A percentile compares a stretch with the other conserved stretches of the same genome.
phyloP scores from a whole-genome alignment of 2,797 vertebrate genomes.

The Sebastes oblongus region DNA sequence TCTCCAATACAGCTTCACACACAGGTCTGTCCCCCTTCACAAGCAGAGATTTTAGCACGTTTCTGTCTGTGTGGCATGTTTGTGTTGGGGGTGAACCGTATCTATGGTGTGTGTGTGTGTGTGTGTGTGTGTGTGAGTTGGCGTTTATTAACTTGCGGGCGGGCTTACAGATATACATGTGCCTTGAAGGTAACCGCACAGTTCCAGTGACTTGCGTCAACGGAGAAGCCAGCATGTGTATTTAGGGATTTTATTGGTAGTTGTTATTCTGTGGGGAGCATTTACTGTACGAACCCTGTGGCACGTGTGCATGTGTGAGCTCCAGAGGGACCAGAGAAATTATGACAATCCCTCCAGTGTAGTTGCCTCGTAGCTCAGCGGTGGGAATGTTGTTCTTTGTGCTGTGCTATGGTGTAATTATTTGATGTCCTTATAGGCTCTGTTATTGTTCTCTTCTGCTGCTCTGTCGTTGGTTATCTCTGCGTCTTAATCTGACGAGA shows the following conservation, averaged over 20 bases:
- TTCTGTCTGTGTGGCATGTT: conserved; percentile 86
- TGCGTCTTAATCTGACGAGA: conserved; percentile 39
- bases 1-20: conserved; percentile 95
- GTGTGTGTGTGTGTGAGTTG: conserved; percentile 48
- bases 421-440: conserved; percentile 22
- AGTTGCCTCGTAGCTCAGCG: conserved; percentile 56
- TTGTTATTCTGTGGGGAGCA: conserved; percentile 70
- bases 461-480: conserved; percentile 22
- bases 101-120: conserved; percentile 60
- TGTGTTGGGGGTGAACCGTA: conserved; percentile 77
- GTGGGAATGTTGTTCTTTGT: conserved; percentile 70
- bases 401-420: conserved; percentile 53
- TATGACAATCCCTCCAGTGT: conserved; percentile 48
- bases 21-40: conserved; percentile 94
- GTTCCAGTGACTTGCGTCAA: conserved; percentile 73
- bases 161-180: conserved; percentile 57
- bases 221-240: conserved; percentile 74
- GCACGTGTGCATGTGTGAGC: conserved; percentile 73
- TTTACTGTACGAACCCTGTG: conserved; percentile 62
- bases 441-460: conserved; percentile 11
- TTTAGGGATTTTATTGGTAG: conserved; percentile 75
- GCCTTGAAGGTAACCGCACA: conserved; percentile 64
- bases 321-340: conserved; percentile 55
- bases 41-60: conserved; percentile 79
- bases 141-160: conserved; percentile 58